Base-by-base conservation (phyloP, 2,797 vertebrate genomes). In the Sebastes kiyomatsui region DNA sequence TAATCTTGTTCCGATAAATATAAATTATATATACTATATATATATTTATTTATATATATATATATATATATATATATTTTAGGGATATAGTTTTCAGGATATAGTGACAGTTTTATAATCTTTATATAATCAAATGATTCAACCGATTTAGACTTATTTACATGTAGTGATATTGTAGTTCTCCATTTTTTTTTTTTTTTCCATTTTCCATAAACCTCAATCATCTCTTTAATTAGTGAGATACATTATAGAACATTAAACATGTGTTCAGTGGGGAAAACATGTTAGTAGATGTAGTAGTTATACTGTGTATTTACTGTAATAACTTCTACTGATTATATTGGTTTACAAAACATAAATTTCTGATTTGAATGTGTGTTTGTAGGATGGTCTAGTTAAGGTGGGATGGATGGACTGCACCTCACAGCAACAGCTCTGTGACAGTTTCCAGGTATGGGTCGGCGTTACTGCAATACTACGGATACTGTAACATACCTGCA, bases 321-420 rank as follows among this genome's bases (percentile, higher is more conserved):
- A 3, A 20, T 55, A 33, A 22, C 9, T 13, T 38, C 9, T 13
- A 22, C 54, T 27, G 23, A 59, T 71, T 8, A 22, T 25, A 35
- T 42, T 58, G 35, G 25, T 28, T 72, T 46, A 46, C 0, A 14
- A 28, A 16, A 30, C 22, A 8, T 7, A 13, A 3, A 49, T 22
- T 1, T 18, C 2, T 23, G 14, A 64, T 38, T 6, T 62, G 74
- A 5, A 7, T 72, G 3, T 72, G 49, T 87, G 23, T 52, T 27
- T 88, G 23, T 79, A 99, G 98, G 97, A 98, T 18, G 97, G 98
- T 58, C 96, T 99, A 54, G 97, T 97, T 74, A 97, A 97, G 61
- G 96, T 99, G 64, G 98, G 98, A 32, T 99, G 98, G 98, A 97
- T 98, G 91, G 98, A 99, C 94, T 99, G 98, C 92, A 85, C 91